Base-by-base conservation (phyloP, 2,113 vertebrate species). In the Brachypteracias leptosomus region DNA sequence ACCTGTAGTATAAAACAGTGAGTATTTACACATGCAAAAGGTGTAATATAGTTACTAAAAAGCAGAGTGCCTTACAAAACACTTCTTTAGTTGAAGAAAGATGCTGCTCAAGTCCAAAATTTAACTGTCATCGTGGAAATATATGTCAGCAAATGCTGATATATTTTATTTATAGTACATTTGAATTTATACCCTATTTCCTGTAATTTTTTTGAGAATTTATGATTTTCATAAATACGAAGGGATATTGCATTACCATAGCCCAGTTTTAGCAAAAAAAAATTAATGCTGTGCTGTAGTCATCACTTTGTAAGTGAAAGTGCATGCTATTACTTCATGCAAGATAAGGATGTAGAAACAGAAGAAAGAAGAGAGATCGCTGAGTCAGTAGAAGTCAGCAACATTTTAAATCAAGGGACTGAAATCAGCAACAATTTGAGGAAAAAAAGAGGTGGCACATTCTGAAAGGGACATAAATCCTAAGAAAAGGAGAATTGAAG, bases 1-100 rank as follows among this genome's bases (percentile, higher is more conserved):
- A 99, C 94, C 99, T 99, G 87, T 24, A 97, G 83, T 73, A 81
- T 94, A 90, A 88, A 85, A 81, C 7, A 86, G 22, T 61, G 72
- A 92, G 15, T 42, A 88, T 71, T 72, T 77, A 91, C 77, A 91
- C 15, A 82, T 68, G 24, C 65, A 68, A 54, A 79, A 91, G 4
- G 15, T 55, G 7, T 29, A 51, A 74, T 10, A 63, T 1, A 59
- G 22, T 61, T 49, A 11, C 40, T 33, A 85, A 74, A 89, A 91
- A 77, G 7, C 40, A 55, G 16, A 36, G 5, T 36, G 19, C n/a
- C 29, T 62, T 59, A 70, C 15, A 63, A 79, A 89, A 55, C 46
- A 54, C 11, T 76, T 44, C 22, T 81, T 91, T 55, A 86, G 42
- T 7, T 59, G 28, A 88, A 82, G 19, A 85, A 77, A 66, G 54